Percentiles rank a stretch among this genome's conserved stretches.
phyloP scores from a whole-genome alignment of 1,140 invertebrate genomes.

The Pinna nobilis region DNA sequence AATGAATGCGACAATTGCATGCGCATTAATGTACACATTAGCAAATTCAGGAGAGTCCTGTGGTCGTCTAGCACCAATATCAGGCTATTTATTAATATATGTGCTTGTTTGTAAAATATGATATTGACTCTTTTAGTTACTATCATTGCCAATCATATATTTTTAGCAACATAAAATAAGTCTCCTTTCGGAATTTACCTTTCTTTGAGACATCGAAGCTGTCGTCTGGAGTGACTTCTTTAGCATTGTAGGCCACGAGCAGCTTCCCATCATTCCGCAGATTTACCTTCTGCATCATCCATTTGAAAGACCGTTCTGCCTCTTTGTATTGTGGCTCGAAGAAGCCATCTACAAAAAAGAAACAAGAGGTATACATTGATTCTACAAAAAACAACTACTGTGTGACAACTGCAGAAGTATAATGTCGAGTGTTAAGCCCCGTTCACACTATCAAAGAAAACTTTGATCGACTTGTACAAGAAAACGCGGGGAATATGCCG shows the following conservation, averaged over 20 bases:
- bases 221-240: slow-evolving; percentile 56
- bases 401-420: too few relatives aligned
- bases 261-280: slow-evolving; percentile 45
- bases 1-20: too few relatives aligned
- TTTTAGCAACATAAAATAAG: slow-evolving; percentile 52
- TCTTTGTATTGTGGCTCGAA: slow-evolving; percentile 58
- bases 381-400: too few relatives aligned
- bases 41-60: too few relatives aligned
- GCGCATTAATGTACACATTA: too few relatives aligned
- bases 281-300: slow-evolving; percentile 59
- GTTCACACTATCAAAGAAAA: too few relatives aligned
- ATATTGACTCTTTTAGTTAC: slow-evolving; percentile 83
- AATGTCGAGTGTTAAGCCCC: too few relatives aligned
- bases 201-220: slow-evolving; percentile 60
- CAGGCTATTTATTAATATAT: slow-evolving; percentile 32
- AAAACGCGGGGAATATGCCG: too few relatives aligned
- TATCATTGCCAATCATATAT: slow-evolving; percentile 82
- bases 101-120: slow-evolving; percentile 52
- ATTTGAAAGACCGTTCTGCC: slow-evolving; percentile 52
- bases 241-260: slow-evolving; percentile 51
- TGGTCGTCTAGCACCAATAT: neutral
- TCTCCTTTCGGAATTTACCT: slow-evolving; percentile 61
- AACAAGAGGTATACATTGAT: too few relatives aligned
- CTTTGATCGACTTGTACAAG: too few relatives aligned
- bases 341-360: slow-evolving; percentile 52